Evolutionary conservation across 1,140 invertebrate genomes (phyloP), one percentile per base, ranked within the genome.

Genomic region (Listronotus oregonensis): DNA sequence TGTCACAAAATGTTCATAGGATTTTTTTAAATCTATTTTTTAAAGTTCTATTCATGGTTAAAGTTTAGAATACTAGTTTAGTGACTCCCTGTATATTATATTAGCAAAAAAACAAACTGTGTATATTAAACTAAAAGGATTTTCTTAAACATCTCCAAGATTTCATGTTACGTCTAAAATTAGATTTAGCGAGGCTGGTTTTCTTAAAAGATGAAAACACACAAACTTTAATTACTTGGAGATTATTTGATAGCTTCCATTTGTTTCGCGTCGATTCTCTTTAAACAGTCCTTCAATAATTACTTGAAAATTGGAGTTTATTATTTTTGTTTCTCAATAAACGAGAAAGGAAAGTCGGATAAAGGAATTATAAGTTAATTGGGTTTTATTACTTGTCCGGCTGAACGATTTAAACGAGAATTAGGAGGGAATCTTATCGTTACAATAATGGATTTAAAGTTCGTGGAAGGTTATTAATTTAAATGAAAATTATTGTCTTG

Each of bases 331-430:
- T 65, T 65, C 18, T 34, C 54, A 65, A 65, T 65, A 65, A 58
- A 65, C 44, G 54, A 65, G 63, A 52, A 58, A 58, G 39, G 63
- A 65, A 65, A 58, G 44, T 58, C 54, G 63, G 54, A 65, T 65
- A 58, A 65, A 65, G 54, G 46, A 65, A 65, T 65, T 58, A 65
- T 51, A 51, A 58, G 63, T 65, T 65, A 65, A 65, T 65, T 65
- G 54, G 63, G 54, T 65, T 65, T 58, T 65, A 65, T 65, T 65
- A 65, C 54, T 65, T 65, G 55, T 65, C 63, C 58, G 63, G 55
- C 27, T 57, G 52, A 64, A 64, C 52, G 62, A 55, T 64, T 64
- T 47, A 42, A 57, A 47, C 42, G 47, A 64, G 62, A 27, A 27
- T 27, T 27, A 27, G 5, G 31, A 57, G 42, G 49, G 18, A 46